Evolutionary conservation across 2,113 vertebrate genomes (phyloP).

Genomic region (Brachyistius frenatus): DNA sequence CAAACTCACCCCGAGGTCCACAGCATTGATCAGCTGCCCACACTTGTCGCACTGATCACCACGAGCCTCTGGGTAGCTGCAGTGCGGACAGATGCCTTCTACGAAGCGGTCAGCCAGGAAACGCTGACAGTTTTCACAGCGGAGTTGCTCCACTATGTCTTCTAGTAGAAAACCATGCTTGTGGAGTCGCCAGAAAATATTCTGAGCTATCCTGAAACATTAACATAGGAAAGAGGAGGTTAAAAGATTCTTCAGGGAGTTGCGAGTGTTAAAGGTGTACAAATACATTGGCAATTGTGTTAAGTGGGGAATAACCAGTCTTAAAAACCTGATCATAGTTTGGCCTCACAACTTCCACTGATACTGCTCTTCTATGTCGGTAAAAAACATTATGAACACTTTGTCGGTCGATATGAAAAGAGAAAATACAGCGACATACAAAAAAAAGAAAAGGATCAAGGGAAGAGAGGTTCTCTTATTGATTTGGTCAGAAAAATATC

Average conservation of each 20-base stretch:
- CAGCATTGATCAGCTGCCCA: constrained; percentile 95
- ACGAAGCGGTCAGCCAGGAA: constrained; percentile 98
- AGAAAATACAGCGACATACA: neutral
- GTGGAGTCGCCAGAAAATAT: constrained; percentile 92
- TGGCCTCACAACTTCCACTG: neutral
- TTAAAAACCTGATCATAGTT: constrained; percentile 4
- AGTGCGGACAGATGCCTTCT: constrained; percentile 94
- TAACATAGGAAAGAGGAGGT: neutral
- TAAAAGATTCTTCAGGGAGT: neutral
- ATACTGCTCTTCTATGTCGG: neutral
- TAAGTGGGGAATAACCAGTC: neutral
- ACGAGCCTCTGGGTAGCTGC: constrained; percentile 91
- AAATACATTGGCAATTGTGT: constrained; percentile 3
- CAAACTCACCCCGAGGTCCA: constrained; percentile 91
- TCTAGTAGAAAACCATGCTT: constrained; percentile 85
- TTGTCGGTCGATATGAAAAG: neutral
- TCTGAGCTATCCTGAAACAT: constrained; percentile 90
- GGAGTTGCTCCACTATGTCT: constrained; percentile 92
- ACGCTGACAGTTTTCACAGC: constrained; percentile 88
- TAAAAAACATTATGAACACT: neutral
- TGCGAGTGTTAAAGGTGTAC: neutral
- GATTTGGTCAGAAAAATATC: neutral
- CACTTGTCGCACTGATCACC: constrained; percentile 98
- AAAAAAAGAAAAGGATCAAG: neutral
- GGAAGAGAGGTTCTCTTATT: neutral